These are phyloP conservation scores for Ceratitis capitata DNA, from an alignment of 1,140 invertebrate genomes.

Conservation along the genomic window DNA sequence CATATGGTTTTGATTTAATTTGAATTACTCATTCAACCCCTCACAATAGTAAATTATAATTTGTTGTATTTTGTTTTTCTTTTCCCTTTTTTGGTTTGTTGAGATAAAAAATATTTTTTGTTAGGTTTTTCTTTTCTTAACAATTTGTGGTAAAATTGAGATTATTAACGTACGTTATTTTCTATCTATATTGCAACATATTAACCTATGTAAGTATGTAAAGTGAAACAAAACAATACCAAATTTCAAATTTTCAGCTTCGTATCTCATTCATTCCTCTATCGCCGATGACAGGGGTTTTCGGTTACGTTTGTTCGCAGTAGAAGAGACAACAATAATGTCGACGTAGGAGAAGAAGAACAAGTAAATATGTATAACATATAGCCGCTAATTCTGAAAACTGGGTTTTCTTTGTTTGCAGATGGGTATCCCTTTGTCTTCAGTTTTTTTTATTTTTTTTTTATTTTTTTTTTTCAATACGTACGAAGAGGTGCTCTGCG, in stretches of 20 bases:
- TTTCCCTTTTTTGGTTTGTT: background rate
- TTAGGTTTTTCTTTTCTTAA: slow-evolving; percentile 17
- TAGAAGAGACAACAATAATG: slow-evolving; percentile 20
- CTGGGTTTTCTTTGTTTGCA: background rate
- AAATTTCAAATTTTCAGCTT: slow-evolving; percentile 3
- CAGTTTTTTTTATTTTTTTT: no score
- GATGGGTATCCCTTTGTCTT: slow-evolving; percentile 25
- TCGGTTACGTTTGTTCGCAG: background rate
- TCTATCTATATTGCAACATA: background rate
- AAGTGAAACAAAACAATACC: slow-evolving; percentile 8
- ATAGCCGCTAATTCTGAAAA: background rate
- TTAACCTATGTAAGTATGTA: background rate
- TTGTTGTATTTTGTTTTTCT: background rate
- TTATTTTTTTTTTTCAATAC: no score
- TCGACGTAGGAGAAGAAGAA: background rate
- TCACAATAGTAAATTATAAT: background rate
- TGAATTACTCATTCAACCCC: background rate
- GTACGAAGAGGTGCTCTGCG: background rate
- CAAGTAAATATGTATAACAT: no score
- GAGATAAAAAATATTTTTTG: background rate
- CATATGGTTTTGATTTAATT: background rate
- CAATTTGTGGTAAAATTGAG: background rate
- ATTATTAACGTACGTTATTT: background rate
- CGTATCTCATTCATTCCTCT: slow-evolving; percentile 19
- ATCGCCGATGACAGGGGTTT: background rate